A percentile compares a stretch with the other conserved stretches of the same genome.
These are phyloP conservation scores for Cryptotermes secundus DNA, from an alignment of 1,140 invertebrate species.

Conservation along the genomic window DNA sequence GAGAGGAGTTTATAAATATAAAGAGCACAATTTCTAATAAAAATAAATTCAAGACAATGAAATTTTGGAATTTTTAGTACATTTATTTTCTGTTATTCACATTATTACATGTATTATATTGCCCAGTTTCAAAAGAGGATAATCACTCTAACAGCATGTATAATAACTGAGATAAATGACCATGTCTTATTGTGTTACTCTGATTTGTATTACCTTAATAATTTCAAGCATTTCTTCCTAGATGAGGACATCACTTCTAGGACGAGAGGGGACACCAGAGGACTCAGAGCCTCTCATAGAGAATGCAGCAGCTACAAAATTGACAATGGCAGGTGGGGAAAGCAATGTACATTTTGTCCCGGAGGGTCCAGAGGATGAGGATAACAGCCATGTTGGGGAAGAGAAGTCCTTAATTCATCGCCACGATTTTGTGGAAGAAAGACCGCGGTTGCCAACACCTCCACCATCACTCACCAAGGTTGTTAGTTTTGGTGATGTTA, in stretches of 20 bases:
- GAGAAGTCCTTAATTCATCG: slow-evolving; percentile 37
- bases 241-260: slow-evolving; percentile 38
- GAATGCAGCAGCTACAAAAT: slow-evolving; percentile 38
- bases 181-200: too few relatives aligned
- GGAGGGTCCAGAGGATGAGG: slow-evolving; percentile 46
- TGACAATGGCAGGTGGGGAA: not conserved
- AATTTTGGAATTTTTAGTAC: too few relatives aligned
- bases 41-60: too few relatives aligned
- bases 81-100: too few relatives aligned
- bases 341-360: slow-evolving; percentile 41
- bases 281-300: slow-evolving; percentile 43
- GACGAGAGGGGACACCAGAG: slow-evolving; percentile 32
- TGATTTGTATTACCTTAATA: too few relatives aligned
- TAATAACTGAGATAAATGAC: too few relatives aligned
- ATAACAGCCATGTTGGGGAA: slow-evolving; percentile 39
- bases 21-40: too few relatives aligned
- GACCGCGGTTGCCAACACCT: slow-evolving; percentile 47
- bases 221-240: slow-evolving; percentile 20
- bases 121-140: too few relatives aligned
- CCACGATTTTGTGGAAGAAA: slow-evolving; percentile 38
- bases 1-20: too few relatives aligned
- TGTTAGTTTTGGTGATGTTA: slow-evolving; percentile 49
- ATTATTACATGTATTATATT: too few relatives aligned
- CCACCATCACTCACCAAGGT: slow-evolving; percentile 42
- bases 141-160: too few relatives aligned